Percentiles rank a stretch among this genome's conserved stretches.
phyloP scores from a whole-genome alignment of 2,113 vertebrate species.

The Alosa alosa region DNA sequence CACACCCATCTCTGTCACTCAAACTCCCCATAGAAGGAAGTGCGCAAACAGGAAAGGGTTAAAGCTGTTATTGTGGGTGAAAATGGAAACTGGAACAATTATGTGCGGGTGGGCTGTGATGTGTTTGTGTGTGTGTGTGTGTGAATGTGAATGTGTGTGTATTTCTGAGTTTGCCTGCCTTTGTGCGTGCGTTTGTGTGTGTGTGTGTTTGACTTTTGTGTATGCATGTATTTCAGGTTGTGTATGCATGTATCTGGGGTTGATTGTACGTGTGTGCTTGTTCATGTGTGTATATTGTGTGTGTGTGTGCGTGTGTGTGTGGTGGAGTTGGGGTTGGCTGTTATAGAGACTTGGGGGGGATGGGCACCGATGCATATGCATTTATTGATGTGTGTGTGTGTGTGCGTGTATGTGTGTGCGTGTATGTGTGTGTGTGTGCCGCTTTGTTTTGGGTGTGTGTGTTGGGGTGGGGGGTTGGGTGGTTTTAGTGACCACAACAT shows the following conservation, averaged over 20 bases:
- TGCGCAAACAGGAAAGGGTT: slow-evolving; percentile 35
- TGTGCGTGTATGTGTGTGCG: not conserved
- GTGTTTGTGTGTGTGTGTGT: not conserved
- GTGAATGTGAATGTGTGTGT: not conserved
- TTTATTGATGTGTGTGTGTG: not conserved
- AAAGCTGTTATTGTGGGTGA: slow-evolving; percentile 18
- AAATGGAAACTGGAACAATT: slow-evolving; percentile 39
- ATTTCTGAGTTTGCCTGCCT: not conserved
- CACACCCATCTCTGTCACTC: not conserved
- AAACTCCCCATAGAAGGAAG: not conserved
- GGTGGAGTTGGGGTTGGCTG: not conserved
- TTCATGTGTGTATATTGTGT: not conserved
- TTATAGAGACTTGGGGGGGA: too few relatives aligned
- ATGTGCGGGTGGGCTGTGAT: slow-evolving; percentile 24
- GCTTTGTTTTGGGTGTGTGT: too few relatives aligned
- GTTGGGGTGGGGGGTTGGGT: slow-evolving; percentile 15
- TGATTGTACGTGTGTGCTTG: not conserved
- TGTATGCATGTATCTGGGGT: too few relatives aligned
- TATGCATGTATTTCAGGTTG: too few relatives aligned
- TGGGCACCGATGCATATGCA: too few relatives aligned
- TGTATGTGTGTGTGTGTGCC: not conserved
- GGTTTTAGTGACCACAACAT: not conserved
- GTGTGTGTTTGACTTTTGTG: not conserved
- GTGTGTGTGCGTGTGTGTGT: not conserved
- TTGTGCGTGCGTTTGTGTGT: not conserved